phyloP scores from a whole-genome alignment of 2,797 vertebrate genomes.

The Gymnoscopelus microlampas region DNA sequence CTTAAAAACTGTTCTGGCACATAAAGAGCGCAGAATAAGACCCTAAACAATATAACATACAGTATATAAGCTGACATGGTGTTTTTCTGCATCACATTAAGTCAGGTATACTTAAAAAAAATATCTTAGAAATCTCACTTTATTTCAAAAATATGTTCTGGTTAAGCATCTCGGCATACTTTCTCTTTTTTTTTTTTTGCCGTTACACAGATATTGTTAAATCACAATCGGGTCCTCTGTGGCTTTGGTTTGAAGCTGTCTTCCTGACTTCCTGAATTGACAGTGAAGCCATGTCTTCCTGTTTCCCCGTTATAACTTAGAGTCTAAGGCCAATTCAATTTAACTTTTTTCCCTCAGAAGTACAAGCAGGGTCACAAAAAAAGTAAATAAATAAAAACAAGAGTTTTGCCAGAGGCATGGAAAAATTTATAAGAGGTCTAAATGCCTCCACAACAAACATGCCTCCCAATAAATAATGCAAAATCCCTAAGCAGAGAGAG shows the following conservation, averaged over 20 bases:
- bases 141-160: neutral
- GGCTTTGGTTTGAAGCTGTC: conserved; percentile 30
- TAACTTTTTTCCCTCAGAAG: conserved; percentile 1
- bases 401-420: conserved; percentile 2
- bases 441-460: conserved; percentile 11
- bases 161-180: neutral
- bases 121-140: neutral
- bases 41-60: no score
- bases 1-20: no score
- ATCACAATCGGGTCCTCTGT: conserved; percentile 23
- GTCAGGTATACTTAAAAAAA: no score
- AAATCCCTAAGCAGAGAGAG: conserved; percentile 54
- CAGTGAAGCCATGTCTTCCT: no score
- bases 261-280: conserved; percentile 14
- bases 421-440: conserved; percentile 7
- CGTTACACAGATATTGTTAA: conserved; percentile 17
- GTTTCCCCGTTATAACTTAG: no score
- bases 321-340: conserved; percentile 7
- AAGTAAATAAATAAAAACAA: conserved; percentile 2
- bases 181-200: neutral
- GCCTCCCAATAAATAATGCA: conserved; percentile 12
- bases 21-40: no score
- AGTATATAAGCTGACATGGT: no score
- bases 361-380: conserved; percentile 17
- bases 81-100: no score